Base-by-base conservation (phyloP, 2,888 invertebrate species). In the Piscicola geometra region DNA sequence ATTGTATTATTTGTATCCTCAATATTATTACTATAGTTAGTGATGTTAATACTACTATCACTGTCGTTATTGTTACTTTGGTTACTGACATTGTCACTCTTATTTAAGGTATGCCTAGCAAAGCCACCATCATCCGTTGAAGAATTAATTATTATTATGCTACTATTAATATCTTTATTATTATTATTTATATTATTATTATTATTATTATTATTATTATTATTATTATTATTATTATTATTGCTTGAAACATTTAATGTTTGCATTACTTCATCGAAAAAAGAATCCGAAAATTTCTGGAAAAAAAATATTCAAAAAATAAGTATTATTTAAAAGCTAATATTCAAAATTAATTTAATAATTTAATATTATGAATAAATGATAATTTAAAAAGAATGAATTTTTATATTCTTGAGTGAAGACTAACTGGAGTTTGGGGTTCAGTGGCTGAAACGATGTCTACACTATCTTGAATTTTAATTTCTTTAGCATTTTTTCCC, bases 211-310 rank as follows among this genome's bases (percentile, higher is more conserved):
- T 9, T 35, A 5, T 67, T 25, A 33, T 67, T 32, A 35, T 67
- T 67, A 9, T n/a, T 67, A 30, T 67, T 67, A 21, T 67, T 67
- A 35, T 67, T 67, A 32, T 30, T 30, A n/a, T 67, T 67, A 67
- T 67, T 33, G 2, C 15, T 25, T 0, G 56, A 56, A 35, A 52
- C 73, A 1, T 56, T 18, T 3, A 56, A 15, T 3, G 12, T 56
- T 25, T 56, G n/a, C 73, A 73, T 73, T 3, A 73, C 73, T n/a
- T 73, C 73, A 12, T 73, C 73, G n/a, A 64, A 73, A n/a, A 73
- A 64, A 18, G 73, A 73, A 18, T 50, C 32, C 1, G 73, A 64
- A 1, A 32, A 32, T 1, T 47, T 52, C 47, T 47, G 30, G 30
- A 71, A 47, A 28, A 36, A 36, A 33, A 36, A 28, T n/a, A n/a